phyloP scores from a whole-genome alignment of 2,888 invertebrate species.

The Yponomeuta plumbellus region DNA sequence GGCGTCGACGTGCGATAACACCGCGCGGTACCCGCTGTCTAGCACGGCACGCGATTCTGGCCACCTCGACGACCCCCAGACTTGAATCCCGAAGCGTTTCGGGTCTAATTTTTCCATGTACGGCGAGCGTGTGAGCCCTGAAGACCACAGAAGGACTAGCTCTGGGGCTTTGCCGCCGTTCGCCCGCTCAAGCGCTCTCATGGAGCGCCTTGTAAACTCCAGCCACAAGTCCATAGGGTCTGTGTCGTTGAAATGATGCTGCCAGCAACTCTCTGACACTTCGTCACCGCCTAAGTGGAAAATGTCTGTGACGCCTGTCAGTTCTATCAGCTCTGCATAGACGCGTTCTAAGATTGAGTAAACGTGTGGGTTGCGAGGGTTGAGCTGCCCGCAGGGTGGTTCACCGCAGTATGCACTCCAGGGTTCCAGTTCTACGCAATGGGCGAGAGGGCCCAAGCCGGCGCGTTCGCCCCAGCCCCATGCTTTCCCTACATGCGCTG shows the following conservation, averaged over 20 bases:
- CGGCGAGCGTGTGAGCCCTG: slow-evolving; percentile 83
- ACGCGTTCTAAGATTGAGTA: slow-evolving; percentile 84
- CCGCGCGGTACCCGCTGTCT: slow-evolving; percentile 85
- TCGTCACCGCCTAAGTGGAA: slow-evolving; percentile 92
- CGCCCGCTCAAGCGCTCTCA: slow-evolving; percentile 78
- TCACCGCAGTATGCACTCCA: slow-evolving; percentile 89
- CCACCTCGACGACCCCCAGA: slow-evolving; percentile 90
- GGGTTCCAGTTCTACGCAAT: slow-evolving; percentile 88
- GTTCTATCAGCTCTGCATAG: slow-evolving; percentile 83
- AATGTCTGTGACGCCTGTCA: slow-evolving; percentile 85
- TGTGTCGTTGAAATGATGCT: slow-evolving; percentile 83
- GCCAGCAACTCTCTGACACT: slow-evolving; percentile 89
- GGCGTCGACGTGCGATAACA: slow-evolving; percentile 90
- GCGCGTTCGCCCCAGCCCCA: slow-evolving; percentile 89
- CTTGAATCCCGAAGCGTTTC: slow-evolving; percentile 80
- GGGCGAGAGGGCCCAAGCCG: slow-evolving; percentile 85
- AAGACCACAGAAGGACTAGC: slow-evolving; percentile 84
- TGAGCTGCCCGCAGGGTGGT: slow-evolving; percentile 91
- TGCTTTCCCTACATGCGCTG: slow-evolving; percentile 91
- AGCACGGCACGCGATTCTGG: slow-evolving; percentile 86
- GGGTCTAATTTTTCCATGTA: slow-evolving; percentile 78
- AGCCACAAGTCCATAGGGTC: slow-evolving; percentile 88
- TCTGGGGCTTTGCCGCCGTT: slow-evolving; percentile 76
- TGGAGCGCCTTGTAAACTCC: slow-evolving; percentile 82
- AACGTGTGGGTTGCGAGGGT: slow-evolving; percentile 87